Evolutionary conservation across 2,113 vertebrate genomes (phyloP).

Genomic region (Paralichthys olivaceus): DNA sequence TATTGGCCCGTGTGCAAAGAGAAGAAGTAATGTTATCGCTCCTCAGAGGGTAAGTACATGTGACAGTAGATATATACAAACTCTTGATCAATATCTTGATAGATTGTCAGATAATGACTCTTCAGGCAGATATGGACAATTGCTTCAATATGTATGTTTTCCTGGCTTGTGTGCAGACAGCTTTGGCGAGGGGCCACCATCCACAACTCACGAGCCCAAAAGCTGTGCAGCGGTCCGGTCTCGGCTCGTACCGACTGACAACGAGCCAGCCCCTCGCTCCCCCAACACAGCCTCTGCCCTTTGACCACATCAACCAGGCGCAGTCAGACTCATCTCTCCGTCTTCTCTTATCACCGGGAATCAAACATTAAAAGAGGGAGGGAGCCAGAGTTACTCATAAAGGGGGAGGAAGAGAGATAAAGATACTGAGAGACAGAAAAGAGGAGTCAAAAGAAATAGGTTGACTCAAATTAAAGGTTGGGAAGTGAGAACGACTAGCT

Average conservation of each 20-base stretch:
- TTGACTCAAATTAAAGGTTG: background rate
- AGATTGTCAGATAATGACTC: conserved; percentile 73
- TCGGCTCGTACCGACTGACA: conserved; percentile 22
- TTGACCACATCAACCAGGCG: conserved; percentile 83
- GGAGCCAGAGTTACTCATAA: conserved; percentile 69
- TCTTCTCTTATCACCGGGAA: conserved; percentile 80
- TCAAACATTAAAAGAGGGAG: conserved; percentile 82
- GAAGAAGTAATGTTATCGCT: conserved; percentile 68
- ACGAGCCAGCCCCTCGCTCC: conserved; percentile 23
- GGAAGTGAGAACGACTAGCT: background rate
- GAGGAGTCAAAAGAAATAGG: background rate
- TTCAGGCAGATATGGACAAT: conserved; percentile 61
- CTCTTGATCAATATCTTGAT: conserved; percentile 77
- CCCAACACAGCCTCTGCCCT: conserved; percentile 72
- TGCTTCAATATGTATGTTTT: conserved; percentile 65
- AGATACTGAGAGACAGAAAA: conserved; percentile 29
- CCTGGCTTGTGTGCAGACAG: conserved; percentile 38
- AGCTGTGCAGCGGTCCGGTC: conserved; percentile 32
- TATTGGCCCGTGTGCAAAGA: conserved; percentile 67
- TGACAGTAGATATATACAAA: conserved; percentile 76
- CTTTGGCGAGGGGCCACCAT: conserved; percentile 53
- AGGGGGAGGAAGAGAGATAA: conserved; percentile 51
- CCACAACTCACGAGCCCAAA: conserved; percentile 46
- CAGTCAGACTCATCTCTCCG: conserved; percentile 72
- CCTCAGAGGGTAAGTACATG: conserved; percentile 73